Conservation (phyloP, 2,113 vertebrate genomes). For the Oncorhynchus tshawytscha region DNA sequence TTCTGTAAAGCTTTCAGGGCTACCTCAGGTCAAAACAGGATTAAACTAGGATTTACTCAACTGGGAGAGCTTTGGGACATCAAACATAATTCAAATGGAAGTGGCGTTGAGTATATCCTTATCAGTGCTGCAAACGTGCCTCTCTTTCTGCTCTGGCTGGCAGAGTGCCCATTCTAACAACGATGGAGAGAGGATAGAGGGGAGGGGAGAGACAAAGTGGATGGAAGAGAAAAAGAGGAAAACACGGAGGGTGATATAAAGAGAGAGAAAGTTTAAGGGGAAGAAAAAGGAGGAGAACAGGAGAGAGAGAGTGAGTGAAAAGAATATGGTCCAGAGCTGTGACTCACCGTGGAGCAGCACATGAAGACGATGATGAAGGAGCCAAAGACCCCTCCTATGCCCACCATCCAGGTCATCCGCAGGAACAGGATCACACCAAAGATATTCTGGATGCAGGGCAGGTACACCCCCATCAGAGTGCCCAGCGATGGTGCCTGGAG, state of each 20-base stretch:
- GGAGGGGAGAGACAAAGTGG: not conserved
- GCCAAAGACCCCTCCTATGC: slow-evolving; percentile 88
- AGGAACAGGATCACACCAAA: slow-evolving; percentile 98
- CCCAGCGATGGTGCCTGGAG: slow-evolving; percentile 90
- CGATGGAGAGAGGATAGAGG: not conserved
- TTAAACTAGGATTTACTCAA: slow-evolving; percentile 21
- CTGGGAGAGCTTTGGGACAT: slow-evolving; percentile 20
- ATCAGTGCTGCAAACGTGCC: not conserved
- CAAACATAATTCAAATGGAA: slow-evolving; percentile 22
- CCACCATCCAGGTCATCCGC: slow-evolving; percentile 97
- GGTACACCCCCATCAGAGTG: slow-evolving; percentile 96
- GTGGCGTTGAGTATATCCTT: not conserved
- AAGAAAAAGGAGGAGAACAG: not conserved
- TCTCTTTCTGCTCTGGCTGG: not conserved
- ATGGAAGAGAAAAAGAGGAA: not conserved
- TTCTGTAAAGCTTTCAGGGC: not conserved
- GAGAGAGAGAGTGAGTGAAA: not conserved
- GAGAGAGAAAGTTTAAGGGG: not conserved
- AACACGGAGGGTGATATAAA: not conserved
- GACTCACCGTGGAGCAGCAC: slow-evolving; percentile 95
- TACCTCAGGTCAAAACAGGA: slow-evolving; percentile 10
- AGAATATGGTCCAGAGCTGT: not conserved
- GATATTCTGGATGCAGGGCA: slow-evolving; percentile 97
- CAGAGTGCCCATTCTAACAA: not conserved
- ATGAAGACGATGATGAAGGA: slow-evolving; percentile 94